Conservation (phyloP, 2,888 invertebrate species). For the Choreutis nemorana region DNA sequence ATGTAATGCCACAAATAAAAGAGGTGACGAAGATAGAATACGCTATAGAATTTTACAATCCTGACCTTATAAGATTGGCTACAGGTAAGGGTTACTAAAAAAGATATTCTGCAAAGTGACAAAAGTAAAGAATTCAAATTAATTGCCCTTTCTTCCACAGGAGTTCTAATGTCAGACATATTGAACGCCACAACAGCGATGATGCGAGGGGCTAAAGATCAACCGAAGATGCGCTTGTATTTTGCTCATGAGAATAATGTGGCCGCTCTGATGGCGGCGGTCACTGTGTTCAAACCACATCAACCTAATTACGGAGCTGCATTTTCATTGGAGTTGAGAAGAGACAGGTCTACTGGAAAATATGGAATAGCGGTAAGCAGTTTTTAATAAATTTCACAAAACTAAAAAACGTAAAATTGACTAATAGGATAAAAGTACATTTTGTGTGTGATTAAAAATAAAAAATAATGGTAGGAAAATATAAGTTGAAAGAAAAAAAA, state of each 20-base stretch:
- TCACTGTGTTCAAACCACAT: slow-evolving; percentile 61
- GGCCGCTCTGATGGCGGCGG: slow-evolving; percentile 62
- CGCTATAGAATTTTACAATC: slow-evolving; percentile 32
- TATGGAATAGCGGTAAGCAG: slow-evolving; percentile 53
- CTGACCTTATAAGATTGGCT: slow-evolving; percentile 36
- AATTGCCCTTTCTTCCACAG: slow-evolving; percentile 22
- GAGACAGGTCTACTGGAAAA: slow-evolving; percentile 19
- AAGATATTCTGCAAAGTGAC: not conserved
- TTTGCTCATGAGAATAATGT: slow-evolving; percentile 73
- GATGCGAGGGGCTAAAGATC: slow-evolving; percentile 37
- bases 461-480: too few species aligned
- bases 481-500: too few species aligned
- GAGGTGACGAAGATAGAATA: slow-evolving; percentile 55
- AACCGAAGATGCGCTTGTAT: slow-evolving; percentile 53
- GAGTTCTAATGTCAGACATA: slow-evolving; percentile 56
- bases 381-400: too few species aligned
- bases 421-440: too few species aligned
- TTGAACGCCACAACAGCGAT: slow-evolving; percentile 45
- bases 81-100: slow-evolving; percentile 28
- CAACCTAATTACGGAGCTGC: slow-evolving; percentile 67
- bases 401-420: too few species aligned
- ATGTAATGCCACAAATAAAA: slow-evolving; percentile 45
- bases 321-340: slow-evolving; percentile 61
- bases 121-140: slow-evolving; percentile 2
- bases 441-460: too few species aligned